Conservation (phyloP, 2,888 invertebrate genomes). For the Drosophila atroscutellata region DNA sequence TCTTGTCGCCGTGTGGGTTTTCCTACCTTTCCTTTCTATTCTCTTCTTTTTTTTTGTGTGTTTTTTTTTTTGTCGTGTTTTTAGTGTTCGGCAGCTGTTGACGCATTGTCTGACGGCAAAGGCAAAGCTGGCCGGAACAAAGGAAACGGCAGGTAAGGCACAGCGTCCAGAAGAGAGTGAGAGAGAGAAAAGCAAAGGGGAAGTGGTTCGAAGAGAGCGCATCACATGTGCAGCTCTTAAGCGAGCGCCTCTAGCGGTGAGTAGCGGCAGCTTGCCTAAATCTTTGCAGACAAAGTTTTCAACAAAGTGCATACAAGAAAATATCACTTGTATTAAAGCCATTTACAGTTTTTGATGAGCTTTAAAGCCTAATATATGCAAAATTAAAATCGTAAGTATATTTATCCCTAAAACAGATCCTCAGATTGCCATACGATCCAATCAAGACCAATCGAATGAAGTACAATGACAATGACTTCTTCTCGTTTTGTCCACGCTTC, state of each 20-base stretch:
- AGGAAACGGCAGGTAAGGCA: conserved; percentile 52
- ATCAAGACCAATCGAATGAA: conserved; percentile 2
- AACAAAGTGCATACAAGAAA: not conserved
- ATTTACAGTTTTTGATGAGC: not conserved
- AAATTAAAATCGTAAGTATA: not conserved
- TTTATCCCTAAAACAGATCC: not conserved
- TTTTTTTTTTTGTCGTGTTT: conserved; percentile 35
- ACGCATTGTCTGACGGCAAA: conserved; percentile 60
- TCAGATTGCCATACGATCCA: conserved; percentile 3
- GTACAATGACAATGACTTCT: conserved; percentile 24
- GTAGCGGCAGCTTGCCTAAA: conserved; percentile 31
- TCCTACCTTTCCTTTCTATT: conserved; percentile 45
- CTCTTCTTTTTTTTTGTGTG: conserved; percentile 49
- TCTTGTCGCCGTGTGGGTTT: conserved; percentile 70
- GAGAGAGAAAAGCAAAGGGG: not conserved
- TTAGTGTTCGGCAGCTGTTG: conserved; percentile 51
- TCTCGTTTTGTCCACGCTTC: conserved; percentile 19
- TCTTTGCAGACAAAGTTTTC: not conserved
- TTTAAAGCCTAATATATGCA: not conserved
- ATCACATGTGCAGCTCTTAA: conserved; percentile 29
- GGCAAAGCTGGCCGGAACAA: conserved; percentile 50
- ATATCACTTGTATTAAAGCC: not conserved
- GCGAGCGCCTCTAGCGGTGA: conserved; percentile 42
- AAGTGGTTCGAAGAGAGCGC: not conserved
- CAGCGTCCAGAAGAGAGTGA: conserved; percentile 15